Conservation (phyloP, 2,113 vertebrate species). For the Rhegmatorhina hoffmannsi region DNA sequence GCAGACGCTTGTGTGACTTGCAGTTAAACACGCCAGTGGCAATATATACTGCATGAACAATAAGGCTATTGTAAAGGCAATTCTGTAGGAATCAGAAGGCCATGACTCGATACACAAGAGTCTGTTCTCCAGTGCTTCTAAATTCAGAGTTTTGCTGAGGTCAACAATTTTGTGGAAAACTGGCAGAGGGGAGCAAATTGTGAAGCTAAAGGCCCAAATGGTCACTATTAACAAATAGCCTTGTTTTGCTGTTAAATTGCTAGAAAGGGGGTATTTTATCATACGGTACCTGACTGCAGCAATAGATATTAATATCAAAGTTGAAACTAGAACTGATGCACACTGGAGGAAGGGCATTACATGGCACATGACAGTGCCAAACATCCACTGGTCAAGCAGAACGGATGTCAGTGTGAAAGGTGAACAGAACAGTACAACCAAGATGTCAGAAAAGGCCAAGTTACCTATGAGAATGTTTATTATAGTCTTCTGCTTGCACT, state of each 20-base stretch:
- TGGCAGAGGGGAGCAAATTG: constrained; percentile 81
- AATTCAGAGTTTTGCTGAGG: constrained; percentile 74
- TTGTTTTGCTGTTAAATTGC: constrained; percentile 78
- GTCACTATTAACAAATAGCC: constrained; percentile 76
- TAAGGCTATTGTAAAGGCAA: constrained; percentile 80
- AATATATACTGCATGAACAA: constrained; percentile 82
- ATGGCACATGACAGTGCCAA: constrained; percentile 82
- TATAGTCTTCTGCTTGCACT: constrained; percentile 78
- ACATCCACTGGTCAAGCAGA: constrained; percentile 83
- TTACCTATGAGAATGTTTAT: constrained; percentile 85
- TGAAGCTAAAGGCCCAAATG: constrained; percentile 79
- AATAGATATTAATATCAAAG: constrained; percentile 83
- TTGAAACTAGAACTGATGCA: constrained; percentile 81
- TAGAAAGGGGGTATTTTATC: constrained; percentile 82
- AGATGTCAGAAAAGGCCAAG: constrained; percentile 84
- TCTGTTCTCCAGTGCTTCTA: constrained; percentile 74
- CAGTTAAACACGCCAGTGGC: constrained; percentile 77
- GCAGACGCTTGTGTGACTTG: constrained; percentile 84
- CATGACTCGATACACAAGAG: constrained; percentile 81
- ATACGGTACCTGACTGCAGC: constrained; percentile 83
- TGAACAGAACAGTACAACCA: constrained; percentile 83
- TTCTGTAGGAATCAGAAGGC: constrained; percentile 81
- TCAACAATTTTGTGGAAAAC: constrained; percentile 82
- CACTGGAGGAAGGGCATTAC: constrained; percentile 85
- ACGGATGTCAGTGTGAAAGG: constrained; percentile 82